These are phyloP conservation scores for Pseudomyrmex dendroicus DNA, from an alignment of 1,140 invertebrate species.

Conservation along the genomic window DNA sequence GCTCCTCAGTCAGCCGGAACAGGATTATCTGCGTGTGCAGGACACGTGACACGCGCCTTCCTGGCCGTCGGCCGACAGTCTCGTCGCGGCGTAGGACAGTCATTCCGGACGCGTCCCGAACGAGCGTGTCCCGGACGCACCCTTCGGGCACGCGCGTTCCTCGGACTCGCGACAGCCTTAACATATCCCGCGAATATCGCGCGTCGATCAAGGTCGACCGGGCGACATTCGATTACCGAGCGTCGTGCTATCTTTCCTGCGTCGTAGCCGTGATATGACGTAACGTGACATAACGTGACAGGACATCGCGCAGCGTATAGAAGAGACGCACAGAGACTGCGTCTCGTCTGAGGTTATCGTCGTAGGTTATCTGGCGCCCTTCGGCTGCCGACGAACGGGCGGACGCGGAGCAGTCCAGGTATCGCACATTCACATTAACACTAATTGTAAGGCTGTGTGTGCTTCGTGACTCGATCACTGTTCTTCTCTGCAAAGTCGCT, in stretches of 20 bases:
- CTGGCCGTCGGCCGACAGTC: slow-evolving; percentile 54
- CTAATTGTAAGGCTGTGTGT: slow-evolving; percentile 36
- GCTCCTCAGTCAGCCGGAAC: slow-evolving; percentile 78
- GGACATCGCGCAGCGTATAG: slow-evolving; percentile 13
- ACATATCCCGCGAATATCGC: slow-evolving; percentile 67
- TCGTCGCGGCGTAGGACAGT: slow-evolving; percentile 37
- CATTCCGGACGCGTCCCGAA: too few species aligned
- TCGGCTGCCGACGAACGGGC: slow-evolving; percentile 58
- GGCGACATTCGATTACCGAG: slow-evolving; percentile 37
- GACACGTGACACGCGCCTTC: slow-evolving; percentile 77
- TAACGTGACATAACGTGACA: slow-evolving; percentile 4
- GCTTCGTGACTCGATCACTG: slow-evolving; percentile 39
- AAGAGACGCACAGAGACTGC: slow-evolving; percentile 38
- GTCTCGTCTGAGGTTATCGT: slow-evolving; percentile 47
- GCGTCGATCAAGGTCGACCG: slow-evolving; percentile 57
- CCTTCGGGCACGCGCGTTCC: not conserved
- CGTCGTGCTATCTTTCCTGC: slow-evolving; percentile 28
- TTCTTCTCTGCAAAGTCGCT: slow-evolving; percentile 40
- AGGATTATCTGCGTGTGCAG: slow-evolving; percentile 72
- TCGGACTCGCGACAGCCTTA: slow-evolving; percentile 12
- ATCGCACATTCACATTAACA: slow-evolving; percentile 45
- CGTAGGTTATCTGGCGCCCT: slow-evolving; percentile 67
- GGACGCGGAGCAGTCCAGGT: slow-evolving; percentile 10
- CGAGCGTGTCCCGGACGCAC: slow-evolving; percentile 4
- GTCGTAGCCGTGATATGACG: slow-evolving; percentile 31